Percentiles rank a stretch among this genome's conserved stretches.
phyloP scores from a whole-genome alignment of 2,797 vertebrate genomes.

The Myotis vivesi region DNA sequence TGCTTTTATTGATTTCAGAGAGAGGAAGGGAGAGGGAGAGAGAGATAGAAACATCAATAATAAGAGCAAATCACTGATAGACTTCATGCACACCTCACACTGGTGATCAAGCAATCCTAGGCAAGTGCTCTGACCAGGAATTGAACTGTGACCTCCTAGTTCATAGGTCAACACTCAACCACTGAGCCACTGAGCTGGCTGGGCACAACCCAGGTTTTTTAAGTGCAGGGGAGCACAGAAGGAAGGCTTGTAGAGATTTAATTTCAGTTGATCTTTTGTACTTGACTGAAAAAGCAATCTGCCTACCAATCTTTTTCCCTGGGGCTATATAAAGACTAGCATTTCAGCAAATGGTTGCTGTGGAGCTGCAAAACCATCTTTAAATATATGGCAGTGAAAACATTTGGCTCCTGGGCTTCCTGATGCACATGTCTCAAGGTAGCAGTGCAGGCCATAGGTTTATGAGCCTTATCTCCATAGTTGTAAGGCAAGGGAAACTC shows the following conservation, averaged over 20 bases:
- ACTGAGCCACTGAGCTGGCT: too few species aligned
- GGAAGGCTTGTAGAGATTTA: background rate
- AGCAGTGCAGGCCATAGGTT: slow-evolving; percentile 46
- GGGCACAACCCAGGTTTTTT: background rate
- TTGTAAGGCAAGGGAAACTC: slow-evolving; percentile 64
- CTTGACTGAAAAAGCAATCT: background rate
- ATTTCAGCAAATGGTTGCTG: slow-evolving; percentile 34
- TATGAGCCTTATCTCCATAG: slow-evolving; percentile 63
- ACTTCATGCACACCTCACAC: too few species aligned
- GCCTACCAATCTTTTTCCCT: background rate
- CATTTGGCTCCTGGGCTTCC: slow-evolving; percentile 3
- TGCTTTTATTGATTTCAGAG: too few species aligned
- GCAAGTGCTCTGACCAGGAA: too few species aligned
- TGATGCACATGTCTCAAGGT: slow-evolving; percentile 24
- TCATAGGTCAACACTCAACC: too few species aligned
- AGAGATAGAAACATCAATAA: too few species aligned
- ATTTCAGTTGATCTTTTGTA: background rate
- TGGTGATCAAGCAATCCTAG: too few species aligned
- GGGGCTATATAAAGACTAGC: slow-evolving; percentile 20
- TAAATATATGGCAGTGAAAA: background rate
- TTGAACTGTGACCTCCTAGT: too few species aligned
- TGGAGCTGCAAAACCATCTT: background rate
- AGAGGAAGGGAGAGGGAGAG: too few species aligned
- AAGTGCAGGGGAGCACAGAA: background rate
- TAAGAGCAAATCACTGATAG: too few species aligned